These are phyloP conservation scores for Artibeus lituratus DNA, from an alignment of 2,797 vertebrate species.

Conservation along the genomic window DNA sequence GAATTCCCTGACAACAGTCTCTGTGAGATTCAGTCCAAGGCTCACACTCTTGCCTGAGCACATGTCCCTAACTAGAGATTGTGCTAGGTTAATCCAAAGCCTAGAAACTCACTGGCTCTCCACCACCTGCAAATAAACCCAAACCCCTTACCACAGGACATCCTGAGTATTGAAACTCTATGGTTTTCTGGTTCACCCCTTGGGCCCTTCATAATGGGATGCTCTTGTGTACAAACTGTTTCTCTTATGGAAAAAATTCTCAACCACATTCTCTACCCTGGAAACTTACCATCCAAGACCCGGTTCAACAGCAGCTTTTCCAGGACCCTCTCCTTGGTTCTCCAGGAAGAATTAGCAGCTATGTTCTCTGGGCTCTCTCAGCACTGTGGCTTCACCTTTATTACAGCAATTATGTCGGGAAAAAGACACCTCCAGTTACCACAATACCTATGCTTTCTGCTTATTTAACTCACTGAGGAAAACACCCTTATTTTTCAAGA, in stretches of 20 bases:
- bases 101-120: background rate
- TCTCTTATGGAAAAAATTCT: background rate
- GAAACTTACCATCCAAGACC: background rate
- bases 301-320: background rate
- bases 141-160: background rate
- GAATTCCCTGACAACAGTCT: background rate
- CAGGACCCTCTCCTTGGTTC: background rate
- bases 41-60: background rate
- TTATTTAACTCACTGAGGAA: background rate
- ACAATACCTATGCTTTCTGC: background rate
- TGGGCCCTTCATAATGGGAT: background rate
- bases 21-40: background rate
- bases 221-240: background rate
- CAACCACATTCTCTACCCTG: background rate
- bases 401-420: background rate
- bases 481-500: background rate
- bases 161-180: rapidly evolving
- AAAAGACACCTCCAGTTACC: background rate
- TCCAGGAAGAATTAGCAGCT: background rate
- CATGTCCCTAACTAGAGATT: background rate
- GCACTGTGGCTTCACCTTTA: background rate
- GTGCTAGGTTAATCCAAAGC: background rate
- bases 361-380: background rate
- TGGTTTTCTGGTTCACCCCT: background rate
- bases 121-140: background rate